These are phyloP conservation scores for Ginglymostoma cirratum DNA, from an alignment of 2,113 vertebrate genomes.

Conservation along the genomic window DNA sequence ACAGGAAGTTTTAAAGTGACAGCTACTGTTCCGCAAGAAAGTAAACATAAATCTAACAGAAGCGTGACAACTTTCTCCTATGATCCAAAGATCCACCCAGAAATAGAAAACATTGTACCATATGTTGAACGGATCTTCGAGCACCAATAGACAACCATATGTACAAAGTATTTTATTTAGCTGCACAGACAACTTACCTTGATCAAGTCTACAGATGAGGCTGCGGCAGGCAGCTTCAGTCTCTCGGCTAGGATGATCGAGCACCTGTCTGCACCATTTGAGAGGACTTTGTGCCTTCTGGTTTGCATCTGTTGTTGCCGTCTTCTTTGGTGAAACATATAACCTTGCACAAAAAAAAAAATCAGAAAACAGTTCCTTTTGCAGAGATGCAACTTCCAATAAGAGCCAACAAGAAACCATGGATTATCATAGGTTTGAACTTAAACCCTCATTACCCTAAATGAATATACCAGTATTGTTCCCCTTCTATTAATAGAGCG, in stretches of 20 bases:
- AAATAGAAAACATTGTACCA: not conserved
- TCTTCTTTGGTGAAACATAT: constrained; percentile 76
- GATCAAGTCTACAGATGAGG: constrained; percentile 71
- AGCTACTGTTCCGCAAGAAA: not conserved
- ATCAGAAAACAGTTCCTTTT: not conserved
- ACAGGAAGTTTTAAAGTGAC: not conserved
- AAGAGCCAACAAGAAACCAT: not conserved
- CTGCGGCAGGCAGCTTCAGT: constrained; percentile 78
- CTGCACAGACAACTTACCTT: constrained; percentile 56
- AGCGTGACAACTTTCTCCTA: not conserved
- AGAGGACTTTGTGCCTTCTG: constrained; percentile 63
- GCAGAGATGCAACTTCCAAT: not conserved
- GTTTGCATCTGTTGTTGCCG: constrained; percentile 46
- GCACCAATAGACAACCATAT: not conserved
- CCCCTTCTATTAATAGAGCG: not conserved
- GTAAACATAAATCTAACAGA: not conserved
- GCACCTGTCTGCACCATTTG: constrained; percentile 78
- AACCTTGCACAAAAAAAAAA: constrained; percentile 57
- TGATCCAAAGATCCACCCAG: not conserved
- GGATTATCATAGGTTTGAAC: not conserved
- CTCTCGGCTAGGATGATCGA: constrained; percentile 79
- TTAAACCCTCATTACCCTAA: not conserved
- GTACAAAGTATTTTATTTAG: not conserved
- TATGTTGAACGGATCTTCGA: not conserved
- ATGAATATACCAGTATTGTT: not conserved